These are phyloP conservation scores for Bombyx mori DNA, from an alignment of 1,140 invertebrate species.

Conservation along the genomic window ASM3026992v2 NC_085130.1:714001-714500, in stretches of 20 bases:
- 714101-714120: neutral
- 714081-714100: neutral
- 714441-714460: no score
- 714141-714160: slow-evolving; percentile 15
- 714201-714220: slow-evolving; percentile 23
- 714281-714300: slow-evolving; percentile 6
- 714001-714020: no score
- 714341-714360: neutral
- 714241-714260: slow-evolving; percentile 50
- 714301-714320: slow-evolving; percentile 9
- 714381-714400: neutral
- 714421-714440: no score
- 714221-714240: neutral
- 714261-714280: slow-evolving; percentile 8
- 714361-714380: neutral
- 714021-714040: no score
- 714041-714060: neutral
- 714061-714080: neutral
- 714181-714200: slow-evolving; percentile 38
- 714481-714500: no score
- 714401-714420: no score
- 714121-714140: neutral
- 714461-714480: no score
- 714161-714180: slow-evolving; percentile 38
- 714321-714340: neutral